Percentiles rank a stretch among this genome's conserved stretches.
phyloP scores from a whole-genome alignment of 2,888 invertebrate genomes.

The Coecobrya sp. region DNA sequence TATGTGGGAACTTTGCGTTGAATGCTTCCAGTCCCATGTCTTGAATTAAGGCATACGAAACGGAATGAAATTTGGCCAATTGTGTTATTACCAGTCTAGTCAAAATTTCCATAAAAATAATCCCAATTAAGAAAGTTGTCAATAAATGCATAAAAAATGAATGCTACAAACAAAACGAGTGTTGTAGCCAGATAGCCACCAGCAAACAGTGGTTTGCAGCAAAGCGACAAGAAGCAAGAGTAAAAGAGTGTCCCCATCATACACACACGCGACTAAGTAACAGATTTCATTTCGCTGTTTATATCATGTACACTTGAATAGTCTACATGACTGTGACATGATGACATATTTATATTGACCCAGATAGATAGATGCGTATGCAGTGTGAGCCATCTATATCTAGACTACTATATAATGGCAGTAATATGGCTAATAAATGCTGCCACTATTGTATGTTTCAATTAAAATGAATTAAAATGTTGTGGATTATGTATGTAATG shows the following conservation, averaged over 20 bases:
- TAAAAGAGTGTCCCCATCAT: constrained; percentile 21
- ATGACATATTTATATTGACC: constrained; percentile 83
- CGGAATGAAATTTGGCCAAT: constrained; percentile 81
- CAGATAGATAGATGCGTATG: constrained; percentile 71
- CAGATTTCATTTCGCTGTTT: constrained; percentile 17
- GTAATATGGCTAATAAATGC: background rate
- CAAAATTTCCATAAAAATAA: constrained; percentile 54
- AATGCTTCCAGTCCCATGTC: constrained; percentile 80
- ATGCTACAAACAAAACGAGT: background rate
- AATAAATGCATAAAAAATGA: background rate
- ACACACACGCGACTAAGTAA: constrained; percentile 17
- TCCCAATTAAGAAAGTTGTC: constrained; percentile 38
- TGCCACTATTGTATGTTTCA: constrained; percentile 15
- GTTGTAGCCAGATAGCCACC: background rate
- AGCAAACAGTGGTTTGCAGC: background rate
- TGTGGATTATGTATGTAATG: constrained; percentile 18
- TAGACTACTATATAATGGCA: background rate
- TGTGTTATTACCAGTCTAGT: constrained; percentile 79
- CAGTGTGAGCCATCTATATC: background rate
- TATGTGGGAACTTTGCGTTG: constrained; percentile 78
- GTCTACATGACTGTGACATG: constrained; percentile 76
- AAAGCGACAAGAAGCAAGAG: constrained; percentile 1
- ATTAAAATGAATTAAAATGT: constrained; percentile 34
- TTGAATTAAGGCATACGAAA: constrained; percentile 81
- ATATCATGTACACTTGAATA: constrained; percentile 15